A percentile compares a stretch with the other conserved stretches of the same genome.
These are phyloP conservation scores for Noctuana brunneofusca DNA, from an alignment of 2,888 invertebrate genomes.

Conservation along the genomic window DNA sequence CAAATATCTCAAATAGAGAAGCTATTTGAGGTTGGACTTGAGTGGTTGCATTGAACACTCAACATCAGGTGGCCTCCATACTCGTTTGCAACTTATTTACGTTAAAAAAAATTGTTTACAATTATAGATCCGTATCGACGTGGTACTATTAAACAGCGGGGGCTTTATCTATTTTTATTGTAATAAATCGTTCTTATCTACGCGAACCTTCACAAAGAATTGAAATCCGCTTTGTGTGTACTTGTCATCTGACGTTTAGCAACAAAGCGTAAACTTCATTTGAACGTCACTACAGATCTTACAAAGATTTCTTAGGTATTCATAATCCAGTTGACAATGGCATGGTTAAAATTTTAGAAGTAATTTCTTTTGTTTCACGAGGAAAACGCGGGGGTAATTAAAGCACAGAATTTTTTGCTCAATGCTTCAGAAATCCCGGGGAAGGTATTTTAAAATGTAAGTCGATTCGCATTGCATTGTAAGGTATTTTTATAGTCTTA, in stretches of 20 bases:
- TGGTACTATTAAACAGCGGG: no score
- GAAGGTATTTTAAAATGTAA: constrained; percentile 23
- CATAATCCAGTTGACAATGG: constrained; percentile 34
- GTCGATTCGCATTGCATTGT: constrained; percentile 8
- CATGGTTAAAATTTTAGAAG: constrained; percentile 31
- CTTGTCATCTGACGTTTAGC: constrained; percentile 13
- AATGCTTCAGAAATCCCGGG: constrained; percentile 6
- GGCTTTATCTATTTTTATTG: background rate
- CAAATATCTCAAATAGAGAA: no score
- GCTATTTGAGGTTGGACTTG: no score
- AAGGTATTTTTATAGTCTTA: constrained; percentile 8
- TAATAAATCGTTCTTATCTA: background rate
- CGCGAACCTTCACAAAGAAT: background rate
- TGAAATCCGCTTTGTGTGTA: constrained; percentile 12
- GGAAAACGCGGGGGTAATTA: constrained; percentile 30
- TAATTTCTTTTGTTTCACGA: constrained; percentile 32
- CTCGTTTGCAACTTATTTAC: no score
- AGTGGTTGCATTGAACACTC: no score
- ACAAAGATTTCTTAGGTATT: constrained; percentile 31
- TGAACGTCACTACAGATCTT: constrained; percentile 11
- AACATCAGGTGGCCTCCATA: no score
- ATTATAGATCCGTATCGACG: no score
- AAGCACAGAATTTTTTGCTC: constrained; percentile 26
- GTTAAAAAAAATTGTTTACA: no score
- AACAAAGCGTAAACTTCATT: constrained; percentile 24